Conservation (phyloP, 2,113 vertebrate genomes). For the Plecotus auritus region DNA sequence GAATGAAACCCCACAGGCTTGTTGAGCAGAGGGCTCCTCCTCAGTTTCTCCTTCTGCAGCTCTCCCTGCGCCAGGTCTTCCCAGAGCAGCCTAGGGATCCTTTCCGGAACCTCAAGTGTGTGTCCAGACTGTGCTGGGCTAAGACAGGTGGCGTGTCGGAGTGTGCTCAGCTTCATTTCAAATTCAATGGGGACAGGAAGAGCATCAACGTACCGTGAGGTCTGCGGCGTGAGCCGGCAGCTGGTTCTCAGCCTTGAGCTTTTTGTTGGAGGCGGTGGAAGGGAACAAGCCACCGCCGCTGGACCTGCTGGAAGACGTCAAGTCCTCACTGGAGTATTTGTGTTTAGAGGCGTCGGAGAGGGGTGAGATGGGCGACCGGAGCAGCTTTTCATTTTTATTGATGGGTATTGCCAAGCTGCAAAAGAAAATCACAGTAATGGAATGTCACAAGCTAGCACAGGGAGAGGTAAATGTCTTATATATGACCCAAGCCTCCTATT, state of each 20-base stretch:
- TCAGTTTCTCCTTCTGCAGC: background rate
- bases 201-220: slow-evolving; percentile 77
- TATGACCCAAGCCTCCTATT: slow-evolving; percentile 72
- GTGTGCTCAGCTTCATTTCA: background rate
- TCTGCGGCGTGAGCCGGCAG: slow-evolving; percentile 74
- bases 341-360: slow-evolving; percentile 85
- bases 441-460: slow-evolving; percentile 73
- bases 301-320: slow-evolving; percentile 79
- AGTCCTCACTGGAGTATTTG: slow-evolving; percentile 83
- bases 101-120: background rate
- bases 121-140: background rate
- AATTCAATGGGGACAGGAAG: background rate
- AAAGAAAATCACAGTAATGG: slow-evolving; percentile 80
- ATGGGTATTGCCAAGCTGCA: slow-evolving; percentile 84
- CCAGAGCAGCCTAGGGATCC: background rate
- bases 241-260: slow-evolving; percentile 81
- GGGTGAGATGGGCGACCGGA: slow-evolving; percentile 89
- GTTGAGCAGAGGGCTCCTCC: background rate
- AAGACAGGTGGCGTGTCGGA: background rate
- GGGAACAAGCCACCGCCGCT: slow-evolving; percentile 76
- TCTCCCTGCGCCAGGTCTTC: background rate
- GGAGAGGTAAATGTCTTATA: slow-evolving; percentile 75
- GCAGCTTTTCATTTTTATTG: slow-evolving; percentile 90
- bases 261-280: slow-evolving; percentile 80
- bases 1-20: background rate